phyloP scores from a whole-genome alignment of 2,797 vertebrate species.

The Coilia nasus region DNA sequence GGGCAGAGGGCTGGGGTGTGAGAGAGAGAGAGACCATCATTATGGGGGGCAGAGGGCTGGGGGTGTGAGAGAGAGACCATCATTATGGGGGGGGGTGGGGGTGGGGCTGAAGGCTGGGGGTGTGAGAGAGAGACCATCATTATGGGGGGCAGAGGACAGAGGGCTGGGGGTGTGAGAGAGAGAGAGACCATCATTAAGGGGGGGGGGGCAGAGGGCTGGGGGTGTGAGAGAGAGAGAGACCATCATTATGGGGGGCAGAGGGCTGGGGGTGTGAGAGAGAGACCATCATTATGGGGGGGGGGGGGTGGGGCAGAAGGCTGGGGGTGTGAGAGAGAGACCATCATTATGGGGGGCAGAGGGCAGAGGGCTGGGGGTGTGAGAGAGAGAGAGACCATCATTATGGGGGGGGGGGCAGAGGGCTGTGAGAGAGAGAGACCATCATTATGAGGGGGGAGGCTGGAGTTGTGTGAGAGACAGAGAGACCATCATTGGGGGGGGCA shows the following conservation, averaged over 20 bases:
- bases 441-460: slow-evolving; percentile 18
- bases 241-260: slow-evolving; percentile 16
- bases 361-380: background rate
- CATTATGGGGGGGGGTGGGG: no score
- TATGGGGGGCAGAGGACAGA: slow-evolving; percentile 42
- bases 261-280: background rate
- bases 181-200: background rate
- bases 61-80: background rate
- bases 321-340: background rate
- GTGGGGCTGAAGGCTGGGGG: slow-evolving; percentile 8
- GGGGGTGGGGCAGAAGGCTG: slow-evolving; percentile 20
- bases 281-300: background rate
- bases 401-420: slow-evolving; percentile 18
- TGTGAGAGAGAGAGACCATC: background rate
- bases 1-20: background rate
- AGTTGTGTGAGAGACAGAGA: background rate
- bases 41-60: slow-evolving; percentile 19
- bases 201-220: slow-evolving; percentile 20
- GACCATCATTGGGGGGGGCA: slow-evolving; percentile 13
- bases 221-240: background rate
- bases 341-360: slow-evolving; percentile 45
- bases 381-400: background rate
- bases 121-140: background rate
- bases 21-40: background rate
- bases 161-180: background rate